Percentiles rank a stretch among this genome's conserved stretches.
These are phyloP conservation scores for Acronicta leporina DNA, from an alignment of 2,888 invertebrate genomes.

Conservation along the genomic window DNA sequence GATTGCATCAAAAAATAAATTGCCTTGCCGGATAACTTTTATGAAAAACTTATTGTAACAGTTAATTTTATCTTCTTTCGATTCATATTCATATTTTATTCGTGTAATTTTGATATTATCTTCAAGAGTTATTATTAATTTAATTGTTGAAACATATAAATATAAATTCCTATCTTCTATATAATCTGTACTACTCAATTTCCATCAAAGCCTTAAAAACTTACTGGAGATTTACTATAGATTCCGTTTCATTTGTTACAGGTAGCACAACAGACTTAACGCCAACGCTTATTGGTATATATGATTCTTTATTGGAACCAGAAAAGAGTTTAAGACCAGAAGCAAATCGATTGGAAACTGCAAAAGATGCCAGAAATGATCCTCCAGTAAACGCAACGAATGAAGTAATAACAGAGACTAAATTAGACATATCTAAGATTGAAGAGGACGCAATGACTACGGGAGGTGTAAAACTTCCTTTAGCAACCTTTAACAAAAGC, in stretches of 20 bases:
- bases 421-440: conserved; percentile 54
- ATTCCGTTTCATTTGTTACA: conserved; percentile 85
- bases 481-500: conserved; percentile 81
- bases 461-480: conserved; percentile 81
- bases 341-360: conserved; percentile 73
- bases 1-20: conserved; percentile 36
- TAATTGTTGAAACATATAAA: neutral
- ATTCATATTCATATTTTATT: conserved; percentile 28
- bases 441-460: conserved; percentile 73
- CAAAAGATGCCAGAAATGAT: conserved; percentile 86
- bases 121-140: conserved; percentile 25
- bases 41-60: conserved; percentile 37
- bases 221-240: conserved; percentile 23
- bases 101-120: conserved; percentile 9
- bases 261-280: conserved; percentile 96
- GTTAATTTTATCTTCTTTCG: conserved; percentile 40
- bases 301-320: conserved; percentile 93
- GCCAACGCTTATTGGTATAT: conserved; percentile 95
- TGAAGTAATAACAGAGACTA: conserved; percentile 62
- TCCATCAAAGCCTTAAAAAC: conserved; percentile 13
- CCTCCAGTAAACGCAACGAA: conserved; percentile 73
- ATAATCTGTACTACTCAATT: conserved; percentile 9
- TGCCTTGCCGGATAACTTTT: conserved; percentile 28
- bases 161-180: conserved; percentile 26
- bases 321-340: conserved; percentile 76